Conservation (phyloP, 1,140 invertebrate genomes). For the Tenebrio molitor region DNA sequence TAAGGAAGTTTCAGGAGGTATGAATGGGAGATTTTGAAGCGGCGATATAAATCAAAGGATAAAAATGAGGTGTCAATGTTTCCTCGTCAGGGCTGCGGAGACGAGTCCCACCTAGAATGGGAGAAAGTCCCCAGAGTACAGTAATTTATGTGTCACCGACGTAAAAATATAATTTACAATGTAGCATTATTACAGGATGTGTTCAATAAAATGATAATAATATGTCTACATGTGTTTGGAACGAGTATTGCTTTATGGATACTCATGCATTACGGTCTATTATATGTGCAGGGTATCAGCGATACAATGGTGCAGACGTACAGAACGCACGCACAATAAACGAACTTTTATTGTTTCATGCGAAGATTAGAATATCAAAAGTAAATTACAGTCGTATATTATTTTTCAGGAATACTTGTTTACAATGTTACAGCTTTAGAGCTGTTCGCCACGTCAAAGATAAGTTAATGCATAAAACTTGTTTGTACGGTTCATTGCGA, state of each 20-base stretch:
- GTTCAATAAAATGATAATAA: slow-evolving; percentile 46
- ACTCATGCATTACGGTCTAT: slow-evolving; percentile 36
- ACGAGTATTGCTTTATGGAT: slow-evolving; percentile 40
- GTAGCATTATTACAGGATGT: slow-evolving; percentile 41
- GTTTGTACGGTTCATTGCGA: slow-evolving; percentile 22
- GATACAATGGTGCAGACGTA: slow-evolving; percentile 19
- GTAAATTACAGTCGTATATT: slow-evolving; percentile 36
- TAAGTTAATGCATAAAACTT: slow-evolving; percentile 39
- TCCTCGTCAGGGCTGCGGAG: not conserved
- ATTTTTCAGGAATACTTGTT: slow-evolving; percentile 9
- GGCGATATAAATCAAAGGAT: slow-evolving; percentile 17
- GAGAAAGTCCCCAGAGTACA: slow-evolving; percentile 4
- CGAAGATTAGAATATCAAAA: slow-evolving; percentile 37
- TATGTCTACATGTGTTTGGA: slow-evolving; percentile 37
- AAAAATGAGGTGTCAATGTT: slow-evolving; percentile 7
- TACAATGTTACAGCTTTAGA: slow-evolving; percentile 31
- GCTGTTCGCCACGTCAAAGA: slow-evolving; percentile 21
- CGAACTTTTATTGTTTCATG: slow-evolving; percentile 33
- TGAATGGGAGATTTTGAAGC: not conserved
- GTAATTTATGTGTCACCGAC: slow-evolving; percentile 31
- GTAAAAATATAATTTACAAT: slow-evolving; percentile 45
- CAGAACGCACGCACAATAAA: slow-evolving; percentile 19
- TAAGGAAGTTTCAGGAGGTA: slow-evolving; percentile 10
- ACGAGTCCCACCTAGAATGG: slow-evolving; percentile 17
- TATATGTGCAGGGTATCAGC: slow-evolving; percentile 9